These are phyloP conservation scores for Caretta caretta DNA, from an alignment of 2,113 vertebrate genomes.

Conservation along the genomic window DNA sequence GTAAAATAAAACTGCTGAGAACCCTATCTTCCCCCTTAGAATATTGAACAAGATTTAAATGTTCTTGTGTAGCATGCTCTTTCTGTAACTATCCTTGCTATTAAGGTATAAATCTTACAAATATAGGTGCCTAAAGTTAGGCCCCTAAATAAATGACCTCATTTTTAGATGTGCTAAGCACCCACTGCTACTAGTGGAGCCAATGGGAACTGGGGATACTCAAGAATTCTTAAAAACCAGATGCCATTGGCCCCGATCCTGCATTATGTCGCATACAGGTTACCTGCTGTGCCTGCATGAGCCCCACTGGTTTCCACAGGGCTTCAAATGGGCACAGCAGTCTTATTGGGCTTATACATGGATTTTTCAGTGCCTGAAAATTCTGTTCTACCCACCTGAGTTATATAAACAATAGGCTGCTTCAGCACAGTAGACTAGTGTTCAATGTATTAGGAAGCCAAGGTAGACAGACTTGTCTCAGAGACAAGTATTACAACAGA, in stretches of 20 bases:
- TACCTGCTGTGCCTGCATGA: rapidly evolving
- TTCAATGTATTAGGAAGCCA: neutral
- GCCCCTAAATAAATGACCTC: neutral
- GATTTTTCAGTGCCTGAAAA: neutral
- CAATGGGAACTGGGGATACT: neutral
- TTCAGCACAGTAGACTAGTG: neutral
- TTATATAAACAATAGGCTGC: neutral
- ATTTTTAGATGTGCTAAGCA: neutral
- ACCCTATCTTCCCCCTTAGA: neutral
- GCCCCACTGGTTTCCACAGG: neutral
- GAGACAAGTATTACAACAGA: neutral
- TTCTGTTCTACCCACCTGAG: neutral
- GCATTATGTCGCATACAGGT: rapidly evolving
- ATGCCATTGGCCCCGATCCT: neutral
- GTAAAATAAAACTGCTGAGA: neutral
- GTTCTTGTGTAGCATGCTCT: neutral
- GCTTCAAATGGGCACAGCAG: rapidly evolving
- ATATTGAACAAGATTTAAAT: neutral
- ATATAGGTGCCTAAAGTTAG: neutral
- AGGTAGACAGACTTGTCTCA: neutral
- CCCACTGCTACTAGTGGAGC: neutral
- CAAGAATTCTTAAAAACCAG: rapidly evolving
- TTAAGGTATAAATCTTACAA: neutral
- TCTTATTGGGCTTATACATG: rapidly evolving
- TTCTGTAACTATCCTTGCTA: neutral